Evolutionary conservation across 2,888 invertebrate genomes (phyloP).

Genomic region (Electrophaes corylata): DNA sequence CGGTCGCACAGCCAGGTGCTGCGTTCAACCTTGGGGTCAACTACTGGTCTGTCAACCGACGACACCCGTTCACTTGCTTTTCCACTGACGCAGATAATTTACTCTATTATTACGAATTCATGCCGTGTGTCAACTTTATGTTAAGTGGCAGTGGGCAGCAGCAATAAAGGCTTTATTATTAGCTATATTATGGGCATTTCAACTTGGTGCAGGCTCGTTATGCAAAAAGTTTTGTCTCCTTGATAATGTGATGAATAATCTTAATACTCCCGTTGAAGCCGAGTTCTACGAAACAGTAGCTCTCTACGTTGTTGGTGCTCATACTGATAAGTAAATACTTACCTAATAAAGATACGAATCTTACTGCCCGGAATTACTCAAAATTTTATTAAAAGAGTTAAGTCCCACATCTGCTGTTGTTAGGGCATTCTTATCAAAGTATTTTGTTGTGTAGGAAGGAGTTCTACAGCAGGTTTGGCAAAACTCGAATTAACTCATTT

Average conservation of each 20-base stretch:
- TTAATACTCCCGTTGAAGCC: constrained; percentile 53
- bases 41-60: constrained; percentile 37
- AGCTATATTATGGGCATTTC: constrained; percentile 33
- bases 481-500: too few relatives aligned
- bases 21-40: constrained; percentile 59
- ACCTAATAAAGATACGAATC: constrained; percentile 56
- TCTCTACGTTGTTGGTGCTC: constrained; percentile 52
- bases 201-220: constrained; percentile 40
- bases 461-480: neutral
- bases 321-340: constrained; percentile 44
- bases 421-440: constrained; percentile 13
- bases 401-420: constrained; percentile 17
- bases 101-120: constrained; percentile 38
- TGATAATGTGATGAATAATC: constrained; percentile 52
- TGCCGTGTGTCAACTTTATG: constrained; percentile 36
- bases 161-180: constrained; percentile 40
- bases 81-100: constrained; percentile 36
- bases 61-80: constrained; percentile 30
- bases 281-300: constrained; percentile 61
- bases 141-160: constrained; percentile 33
- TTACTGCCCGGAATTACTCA: constrained; percentile 43
- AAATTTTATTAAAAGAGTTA: constrained; percentile 30
- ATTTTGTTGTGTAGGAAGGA: constrained; percentile 1
- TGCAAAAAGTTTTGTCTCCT: constrained; percentile 51
- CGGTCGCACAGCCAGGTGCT: constrained; percentile 62